Evolutionary conservation across 2,888 invertebrate genomes (phyloP).

Genomic region (Epinotia ramella): DNA sequence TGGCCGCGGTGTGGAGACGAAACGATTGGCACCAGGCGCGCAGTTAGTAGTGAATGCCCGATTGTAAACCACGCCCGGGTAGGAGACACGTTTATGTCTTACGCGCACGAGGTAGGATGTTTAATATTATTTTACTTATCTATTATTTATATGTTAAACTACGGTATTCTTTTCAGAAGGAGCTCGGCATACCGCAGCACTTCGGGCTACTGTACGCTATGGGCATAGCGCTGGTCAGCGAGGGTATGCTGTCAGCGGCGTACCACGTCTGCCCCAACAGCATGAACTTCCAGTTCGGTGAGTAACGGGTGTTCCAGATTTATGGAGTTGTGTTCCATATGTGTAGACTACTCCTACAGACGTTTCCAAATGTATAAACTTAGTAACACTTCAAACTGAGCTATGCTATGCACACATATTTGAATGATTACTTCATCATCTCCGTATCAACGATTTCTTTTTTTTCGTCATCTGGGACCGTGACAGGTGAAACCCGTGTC

Average conservation of each 20-base stretch:
- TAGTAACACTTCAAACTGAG: no score
- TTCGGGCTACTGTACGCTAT: constrained; percentile 95
- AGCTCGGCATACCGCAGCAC: constrained; percentile 91
- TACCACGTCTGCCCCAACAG: constrained; percentile 96
- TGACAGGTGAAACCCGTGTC: no score
- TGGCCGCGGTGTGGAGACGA: constrained; percentile 86
- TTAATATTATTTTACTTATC: no score
- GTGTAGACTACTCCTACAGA: background rate
- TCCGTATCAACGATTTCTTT: no score
- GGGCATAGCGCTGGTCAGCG: constrained; percentile 94
- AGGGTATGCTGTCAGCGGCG: constrained; percentile 94
- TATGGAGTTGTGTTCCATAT: background rate
- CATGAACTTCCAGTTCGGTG: constrained; percentile 96
- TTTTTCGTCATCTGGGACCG: no score
- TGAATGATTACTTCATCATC: no score
- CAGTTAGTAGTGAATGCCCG: no score
- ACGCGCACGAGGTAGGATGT: no score
- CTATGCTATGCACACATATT: no score
- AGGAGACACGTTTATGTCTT: no score
- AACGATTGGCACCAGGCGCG: constrained; percentile 60
- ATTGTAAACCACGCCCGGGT: no score
- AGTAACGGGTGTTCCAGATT: constrained; percentile 48
- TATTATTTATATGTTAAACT: background rate
- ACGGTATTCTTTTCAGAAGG: constrained; percentile 65
- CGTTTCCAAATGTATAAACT: background rate